Conservation (phyloP, 2,113 vertebrate species). For the Neolamprologus toae region DNA sequence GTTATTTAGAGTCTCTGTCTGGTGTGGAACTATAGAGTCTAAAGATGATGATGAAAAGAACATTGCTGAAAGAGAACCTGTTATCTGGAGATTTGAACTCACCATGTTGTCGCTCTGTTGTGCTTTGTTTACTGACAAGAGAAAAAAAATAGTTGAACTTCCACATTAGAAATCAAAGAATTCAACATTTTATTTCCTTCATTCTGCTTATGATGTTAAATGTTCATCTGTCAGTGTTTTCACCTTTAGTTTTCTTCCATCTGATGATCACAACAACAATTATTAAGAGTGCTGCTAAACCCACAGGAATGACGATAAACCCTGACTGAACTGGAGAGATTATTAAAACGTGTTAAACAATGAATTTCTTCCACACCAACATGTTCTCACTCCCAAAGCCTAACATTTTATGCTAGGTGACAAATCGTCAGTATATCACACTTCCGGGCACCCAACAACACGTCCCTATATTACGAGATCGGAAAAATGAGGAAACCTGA, state of each 20-base stretch:
- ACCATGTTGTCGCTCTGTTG: neutral
- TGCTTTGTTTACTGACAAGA: neutral
- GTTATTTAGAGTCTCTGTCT: neutral
- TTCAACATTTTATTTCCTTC: neutral
- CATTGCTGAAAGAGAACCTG: neutral
- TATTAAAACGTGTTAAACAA: neutral
- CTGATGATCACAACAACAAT: neutral
- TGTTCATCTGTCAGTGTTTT: neutral
- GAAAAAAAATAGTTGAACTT: neutral
- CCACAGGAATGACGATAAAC: neutral
- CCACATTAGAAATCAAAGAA: neutral
- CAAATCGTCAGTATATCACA: neutral
- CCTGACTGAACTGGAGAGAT: neutral
- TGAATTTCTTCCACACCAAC: neutral
- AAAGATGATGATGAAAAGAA: neutral
- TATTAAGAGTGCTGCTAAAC: neutral
- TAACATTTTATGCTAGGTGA: neutral
- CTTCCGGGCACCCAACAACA: neutral
- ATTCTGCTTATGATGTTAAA: neutral
- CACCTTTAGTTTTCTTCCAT: neutral
- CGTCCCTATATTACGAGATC: fast-evolving
- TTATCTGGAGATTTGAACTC: neutral
- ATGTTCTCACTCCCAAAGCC: neutral
- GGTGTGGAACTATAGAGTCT: neutral
- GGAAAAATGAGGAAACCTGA: neutral